phyloP scores from a whole-genome alignment of 2,797 vertebrate genomes.

The Falco peregrinus region DNA sequence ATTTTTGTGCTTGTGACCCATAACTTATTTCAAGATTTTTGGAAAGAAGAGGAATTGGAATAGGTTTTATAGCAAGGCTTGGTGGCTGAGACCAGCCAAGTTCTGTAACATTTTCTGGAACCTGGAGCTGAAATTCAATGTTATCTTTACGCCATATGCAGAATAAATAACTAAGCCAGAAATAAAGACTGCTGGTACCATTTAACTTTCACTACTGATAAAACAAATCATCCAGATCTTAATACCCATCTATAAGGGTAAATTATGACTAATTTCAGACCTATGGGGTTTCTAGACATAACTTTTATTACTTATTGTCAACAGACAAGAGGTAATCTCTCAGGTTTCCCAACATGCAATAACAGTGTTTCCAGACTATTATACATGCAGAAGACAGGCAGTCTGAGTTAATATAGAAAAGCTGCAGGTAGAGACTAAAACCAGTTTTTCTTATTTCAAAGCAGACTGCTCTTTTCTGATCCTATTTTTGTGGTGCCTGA shows the following conservation, averaged over 20 bases:
- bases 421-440: background rate
- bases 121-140: background rate
- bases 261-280: background rate
- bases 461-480: background rate
- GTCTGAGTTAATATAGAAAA: background rate
- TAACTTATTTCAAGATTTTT: background rate
- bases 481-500: background rate
- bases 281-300: background rate
- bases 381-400: background rate
- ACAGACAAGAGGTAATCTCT: background rate
- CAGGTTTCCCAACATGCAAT: background rate
- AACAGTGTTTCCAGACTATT: background rate
- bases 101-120: background rate
- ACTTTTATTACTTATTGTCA: background rate
- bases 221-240: background rate
- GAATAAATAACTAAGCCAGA: background rate
- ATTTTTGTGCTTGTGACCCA: background rate
- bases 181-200: background rate
- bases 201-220: background rate
- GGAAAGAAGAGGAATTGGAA: background rate
- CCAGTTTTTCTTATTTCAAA: background rate
- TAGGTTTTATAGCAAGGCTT: background rate
- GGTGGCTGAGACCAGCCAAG: background rate
- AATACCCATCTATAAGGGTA: background rate
- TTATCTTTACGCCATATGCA: background rate